Conservation (phyloP, 2,797 vertebrate genomes). For the Gymnothorax reevesii region DNA sequence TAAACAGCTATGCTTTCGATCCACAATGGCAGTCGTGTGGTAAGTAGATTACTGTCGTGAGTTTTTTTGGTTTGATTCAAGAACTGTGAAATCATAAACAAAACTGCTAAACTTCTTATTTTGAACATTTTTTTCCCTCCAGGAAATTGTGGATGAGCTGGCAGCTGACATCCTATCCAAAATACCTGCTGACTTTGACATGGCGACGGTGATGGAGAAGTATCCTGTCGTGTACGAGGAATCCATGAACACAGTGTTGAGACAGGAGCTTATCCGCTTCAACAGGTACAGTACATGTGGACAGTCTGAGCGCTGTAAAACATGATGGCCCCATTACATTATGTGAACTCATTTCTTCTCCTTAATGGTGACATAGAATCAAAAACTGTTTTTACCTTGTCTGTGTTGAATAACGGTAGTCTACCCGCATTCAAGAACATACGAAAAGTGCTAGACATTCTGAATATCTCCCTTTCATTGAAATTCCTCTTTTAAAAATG, state of each 20-base stretch:
- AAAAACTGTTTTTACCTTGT: no score
- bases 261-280: slow-evolving; percentile 89
- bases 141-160: slow-evolving; percentile 88
- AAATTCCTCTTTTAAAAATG: no score
- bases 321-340: no score
- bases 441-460: no score
- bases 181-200: slow-evolving; percentile 80
- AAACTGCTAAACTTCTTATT: background rate
- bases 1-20: background rate
- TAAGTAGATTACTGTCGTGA: background rate
- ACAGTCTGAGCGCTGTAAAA: background rate
- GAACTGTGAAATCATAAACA: background rate
- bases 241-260: slow-evolving; percentile 93
- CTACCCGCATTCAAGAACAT: no score
- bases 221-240: slow-evolving; percentile 89
- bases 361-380: no score
- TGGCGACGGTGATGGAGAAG: slow-evolving; percentile 73
- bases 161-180: slow-evolving; percentile 85
- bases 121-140: slow-evolving; percentile 41
- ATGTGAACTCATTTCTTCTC: no score
- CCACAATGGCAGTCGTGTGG: background rate
- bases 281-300: slow-evolving; percentile 77
- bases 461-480: no score
- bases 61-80: background rate
- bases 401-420: no score